Conservation (phyloP, 1,140 invertebrate species). For the Drosophila pectinifera region DNA sequence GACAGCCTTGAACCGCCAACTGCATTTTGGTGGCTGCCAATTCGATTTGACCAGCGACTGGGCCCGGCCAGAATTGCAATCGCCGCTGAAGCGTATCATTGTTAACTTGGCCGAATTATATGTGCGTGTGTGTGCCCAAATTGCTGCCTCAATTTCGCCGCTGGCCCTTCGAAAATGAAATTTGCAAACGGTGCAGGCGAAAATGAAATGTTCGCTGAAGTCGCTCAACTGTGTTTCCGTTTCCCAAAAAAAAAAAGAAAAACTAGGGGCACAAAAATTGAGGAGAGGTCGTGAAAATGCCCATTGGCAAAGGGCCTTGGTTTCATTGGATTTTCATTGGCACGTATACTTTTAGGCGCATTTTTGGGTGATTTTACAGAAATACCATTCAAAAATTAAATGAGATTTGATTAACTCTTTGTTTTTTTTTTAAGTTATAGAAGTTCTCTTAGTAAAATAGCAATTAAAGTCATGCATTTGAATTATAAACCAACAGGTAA, state of each 20-base stretch:
- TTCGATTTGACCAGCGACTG: slow-evolving; percentile 53
- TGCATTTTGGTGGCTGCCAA: slow-evolving; percentile 57
- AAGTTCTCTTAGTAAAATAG: too few species aligned
- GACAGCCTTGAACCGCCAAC: slow-evolving; percentile 56
- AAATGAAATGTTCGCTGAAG: slow-evolving; percentile 32
- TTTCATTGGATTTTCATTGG: neutral
- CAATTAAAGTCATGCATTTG: too few species aligned
- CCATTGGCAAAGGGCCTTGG: neutral
- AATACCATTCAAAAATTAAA: too few species aligned
- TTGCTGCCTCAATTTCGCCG: slow-evolving; percentile 45
- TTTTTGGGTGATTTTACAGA: too few species aligned
- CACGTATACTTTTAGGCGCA: neutral
- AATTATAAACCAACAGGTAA: too few species aligned
- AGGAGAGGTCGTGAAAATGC: neutral
- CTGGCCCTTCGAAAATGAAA: slow-evolving; percentile 46
- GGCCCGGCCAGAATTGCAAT: slow-evolving; percentile 28
- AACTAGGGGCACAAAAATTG: neutral
- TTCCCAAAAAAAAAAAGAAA: neutral
- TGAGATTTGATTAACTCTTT: too few species aligned
- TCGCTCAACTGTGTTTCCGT: slow-evolving; percentile 1
- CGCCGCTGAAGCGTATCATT: slow-evolving; percentile 53
- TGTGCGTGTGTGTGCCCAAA: slow-evolving; percentile 28
- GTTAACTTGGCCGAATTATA: slow-evolving; percentile 71
- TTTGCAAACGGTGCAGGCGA: slow-evolving; percentile 30
- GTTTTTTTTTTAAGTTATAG: too few species aligned